Base-by-base conservation (phyloP, 2,888 invertebrate genomes). In the Lydus trimaculatus region DNA sequence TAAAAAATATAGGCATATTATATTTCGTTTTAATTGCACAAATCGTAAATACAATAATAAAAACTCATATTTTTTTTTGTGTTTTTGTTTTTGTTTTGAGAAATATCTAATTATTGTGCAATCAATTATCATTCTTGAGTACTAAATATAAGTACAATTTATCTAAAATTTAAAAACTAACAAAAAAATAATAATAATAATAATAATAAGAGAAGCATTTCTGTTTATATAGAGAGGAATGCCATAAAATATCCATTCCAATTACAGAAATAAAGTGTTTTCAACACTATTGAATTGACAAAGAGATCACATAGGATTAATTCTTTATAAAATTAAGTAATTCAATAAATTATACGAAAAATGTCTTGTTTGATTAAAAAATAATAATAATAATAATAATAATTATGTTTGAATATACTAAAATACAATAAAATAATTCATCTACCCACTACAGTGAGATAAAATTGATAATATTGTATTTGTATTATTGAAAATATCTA, bases 231-330 rank as follows among this genome's bases (percentile, higher is more conserved):
- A n/a, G n/a, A 48, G 52, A 52, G 25, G 23, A 52, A 52, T 23
- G 23, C 25, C 25, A 52, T 52, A 52, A 52, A 43, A 52, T 25
- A 23, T 52, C 52, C 23, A 23, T 23, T 52, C 1, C 13, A 13
- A 52, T 52, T 23, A 52, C 52, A 23, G 52, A 52, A 52, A 52
- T 52, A 52, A 23, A 9, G 25, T 52, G n/a, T 43, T n/a, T 52
- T 52, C 5, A 25, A 52, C 25, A 48, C 1, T 31, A 31, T n/a
- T 63, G 63, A 71, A 67, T 71, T 67, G 67, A 71, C 67, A 65
- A 33, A 71, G 71, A 71, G 71, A 71, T 71, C 67, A 71, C 71
- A 67, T 60, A 63, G 25, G 65, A 69, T 63, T 63, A 61, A 59
- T 52, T 63, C 63, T 66, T 63, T 60, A 25, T 63, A 13, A 65